phyloP scores from a whole-genome alignment of 1,140 invertebrate genomes.

The Drosophila ercepeae region DNA sequence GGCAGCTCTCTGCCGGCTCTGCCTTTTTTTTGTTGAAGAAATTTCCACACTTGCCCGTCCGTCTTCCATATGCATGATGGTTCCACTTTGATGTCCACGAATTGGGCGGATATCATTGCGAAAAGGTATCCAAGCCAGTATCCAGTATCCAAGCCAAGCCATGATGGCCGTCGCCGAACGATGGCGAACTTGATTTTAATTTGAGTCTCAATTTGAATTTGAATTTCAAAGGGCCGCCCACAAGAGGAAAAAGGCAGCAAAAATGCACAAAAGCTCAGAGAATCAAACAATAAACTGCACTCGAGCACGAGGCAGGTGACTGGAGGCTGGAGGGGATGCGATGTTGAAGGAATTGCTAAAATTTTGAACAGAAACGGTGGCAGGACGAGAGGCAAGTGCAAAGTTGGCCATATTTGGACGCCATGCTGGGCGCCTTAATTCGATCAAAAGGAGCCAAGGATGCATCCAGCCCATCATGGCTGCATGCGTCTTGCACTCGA shows the following conservation, averaged over 20 bases:
- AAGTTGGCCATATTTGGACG: constrained; percentile 81
- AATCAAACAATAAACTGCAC: constrained; percentile 82
- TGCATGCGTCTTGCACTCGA: constrained; percentile 42
- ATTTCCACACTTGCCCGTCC: constrained; percentile 54
- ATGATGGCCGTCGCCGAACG: constrained; percentile 39
- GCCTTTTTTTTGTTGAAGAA: constrained; percentile 4
- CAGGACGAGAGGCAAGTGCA: constrained; percentile 9
- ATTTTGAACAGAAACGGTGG: no score
- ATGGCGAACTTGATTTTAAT: constrained; percentile 69
- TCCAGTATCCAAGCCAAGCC: no score
- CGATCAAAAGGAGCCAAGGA: constrained; percentile 64
- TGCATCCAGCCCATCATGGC: constrained; percentile 21
- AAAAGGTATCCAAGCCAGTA: constrained; percentile 3
- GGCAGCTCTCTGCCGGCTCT: constrained; percentile 25
- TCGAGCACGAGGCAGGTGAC: constrained; percentile 56
- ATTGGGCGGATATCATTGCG: constrained; percentile 59
- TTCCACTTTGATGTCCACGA: constrained; percentile 62
- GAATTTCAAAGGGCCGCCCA: constrained; percentile 67
- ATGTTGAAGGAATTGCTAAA: no score
- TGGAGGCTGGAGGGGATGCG: background rate
- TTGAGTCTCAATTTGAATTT: constrained; percentile 71
- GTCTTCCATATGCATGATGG: constrained; percentile 51
- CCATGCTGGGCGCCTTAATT: constrained; percentile 75
- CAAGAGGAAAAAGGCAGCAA: constrained; percentile 31
- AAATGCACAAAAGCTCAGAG: constrained; percentile 66